A percentile compares a stretch with the other conserved stretches of the same genome.
These are phyloP conservation scores for Embidobia sp. DNA, from an alignment of 2,888 invertebrate genomes.

Conservation along the genomic window DNA sequence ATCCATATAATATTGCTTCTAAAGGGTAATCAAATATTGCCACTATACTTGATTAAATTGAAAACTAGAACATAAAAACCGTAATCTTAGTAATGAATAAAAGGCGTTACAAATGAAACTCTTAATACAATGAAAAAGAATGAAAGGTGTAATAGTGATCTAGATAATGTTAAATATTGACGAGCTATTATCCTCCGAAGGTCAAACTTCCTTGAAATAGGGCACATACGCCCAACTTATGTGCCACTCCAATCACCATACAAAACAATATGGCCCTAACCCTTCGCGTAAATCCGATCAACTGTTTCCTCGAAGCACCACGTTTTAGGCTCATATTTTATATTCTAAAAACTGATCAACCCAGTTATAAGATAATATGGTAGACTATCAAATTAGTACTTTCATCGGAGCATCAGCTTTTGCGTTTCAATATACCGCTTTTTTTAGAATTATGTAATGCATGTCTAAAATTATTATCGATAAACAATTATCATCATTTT, in stretches of 20 bases:
- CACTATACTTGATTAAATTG: no score
- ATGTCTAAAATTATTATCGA: no score
- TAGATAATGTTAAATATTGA: constrained; percentile 19
- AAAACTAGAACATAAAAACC: neutral
- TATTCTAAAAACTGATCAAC: constrained; percentile 30
- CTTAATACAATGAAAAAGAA: constrained; percentile 3
- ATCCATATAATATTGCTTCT: no score
- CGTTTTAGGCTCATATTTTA: constrained; percentile 8
- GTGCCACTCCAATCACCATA: constrained; percentile 31
- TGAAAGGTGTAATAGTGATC: constrained; percentile 44
- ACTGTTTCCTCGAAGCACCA: constrained; percentile 35
- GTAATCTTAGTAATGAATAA: neutral
- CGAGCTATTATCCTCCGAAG: constrained; percentile 10
- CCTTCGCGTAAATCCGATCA: constrained; percentile 15
- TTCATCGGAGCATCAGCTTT: neutral
- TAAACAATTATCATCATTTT: no score
- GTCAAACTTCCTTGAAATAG: constrained; percentile 49
- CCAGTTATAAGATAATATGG: constrained; percentile 45
- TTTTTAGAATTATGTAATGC: neutral
- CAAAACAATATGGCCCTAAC: constrained; percentile 20
- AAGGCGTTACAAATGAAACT: neutral
- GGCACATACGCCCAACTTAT: constrained; percentile 31
- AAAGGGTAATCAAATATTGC: no score
- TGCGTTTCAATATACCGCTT: neutral
- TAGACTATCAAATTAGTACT: constrained; percentile 49